Evolutionary conservation across 2,797 vertebrate genomes (phyloP).

Genomic region (Thaleichthys pacificus): DNA sequence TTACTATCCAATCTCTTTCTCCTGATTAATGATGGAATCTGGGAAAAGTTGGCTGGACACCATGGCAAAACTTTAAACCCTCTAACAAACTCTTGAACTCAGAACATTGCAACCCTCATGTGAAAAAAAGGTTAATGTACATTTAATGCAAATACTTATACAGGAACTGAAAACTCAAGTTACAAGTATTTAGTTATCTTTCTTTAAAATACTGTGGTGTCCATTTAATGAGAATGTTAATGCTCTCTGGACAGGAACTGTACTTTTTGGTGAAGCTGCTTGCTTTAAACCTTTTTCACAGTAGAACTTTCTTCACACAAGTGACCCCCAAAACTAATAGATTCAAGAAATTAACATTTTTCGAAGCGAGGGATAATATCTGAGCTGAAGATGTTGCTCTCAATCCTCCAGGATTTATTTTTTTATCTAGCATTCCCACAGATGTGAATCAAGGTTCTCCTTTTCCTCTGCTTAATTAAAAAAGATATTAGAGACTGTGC

Average conservation of each 20-base stretch:
- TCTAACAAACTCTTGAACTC: too few species aligned
- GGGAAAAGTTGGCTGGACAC: too few species aligned
- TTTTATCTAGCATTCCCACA: slow-evolving; percentile 20
- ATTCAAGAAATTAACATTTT: slow-evolving; percentile 39
- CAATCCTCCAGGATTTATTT: slow-evolving; percentile 32
- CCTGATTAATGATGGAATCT: too few species aligned
- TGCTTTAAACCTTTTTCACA: slow-evolving; percentile 27
- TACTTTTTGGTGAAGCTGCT: slow-evolving; percentile 2
- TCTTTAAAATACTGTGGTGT: too few species aligned
- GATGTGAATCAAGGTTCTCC: slow-evolving; percentile 26
- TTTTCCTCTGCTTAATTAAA: slow-evolving; percentile 22
- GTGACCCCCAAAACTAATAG: slow-evolving; percentile 19
- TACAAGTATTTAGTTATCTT: too few species aligned
- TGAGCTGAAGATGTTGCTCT: slow-evolving; percentile 29
- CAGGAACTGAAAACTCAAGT: too few species aligned
- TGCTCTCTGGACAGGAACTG: slow-evolving; percentile 26
- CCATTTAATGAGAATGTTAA: neutral
- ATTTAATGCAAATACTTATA: too few species aligned
- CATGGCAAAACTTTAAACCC: too few species aligned
- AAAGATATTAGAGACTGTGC: slow-evolving; percentile 32
- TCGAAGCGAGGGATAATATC: slow-evolving; percentile 10
- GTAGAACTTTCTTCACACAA: slow-evolving; percentile 33
- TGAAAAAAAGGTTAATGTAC: too few species aligned
- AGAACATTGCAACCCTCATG: too few species aligned
- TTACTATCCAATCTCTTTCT: neutral